phyloP scores from a whole-genome alignment of 2,113 vertebrate genomes.

The Siniperca knerii region DNA sequence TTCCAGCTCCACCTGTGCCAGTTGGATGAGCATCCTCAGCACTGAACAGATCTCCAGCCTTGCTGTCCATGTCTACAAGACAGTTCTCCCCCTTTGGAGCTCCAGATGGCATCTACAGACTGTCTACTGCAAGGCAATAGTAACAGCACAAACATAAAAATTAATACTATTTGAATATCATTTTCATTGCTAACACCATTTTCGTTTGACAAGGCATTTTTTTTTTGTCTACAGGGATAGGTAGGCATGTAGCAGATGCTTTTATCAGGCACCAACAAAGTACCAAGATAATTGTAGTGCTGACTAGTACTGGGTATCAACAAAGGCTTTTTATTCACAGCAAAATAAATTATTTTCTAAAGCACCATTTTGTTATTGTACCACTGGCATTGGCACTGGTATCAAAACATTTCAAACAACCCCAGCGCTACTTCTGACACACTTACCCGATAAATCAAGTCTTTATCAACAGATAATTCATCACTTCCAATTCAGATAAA shows the following conservation, averaged over 20 bases:
- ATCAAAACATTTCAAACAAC: background rate
- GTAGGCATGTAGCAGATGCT: background rate
- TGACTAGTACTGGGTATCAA: background rate
- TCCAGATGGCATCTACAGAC: conserved; percentile 68
- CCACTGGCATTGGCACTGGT: too few relatives aligned
- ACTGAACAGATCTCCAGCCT: conserved; percentile 78
- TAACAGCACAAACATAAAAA: background rate
- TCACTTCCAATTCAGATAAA: background rate
- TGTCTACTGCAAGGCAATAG: background rate
- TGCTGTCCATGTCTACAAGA: conserved; percentile 81
- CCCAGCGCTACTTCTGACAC: background rate
- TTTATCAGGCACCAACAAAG: background rate
- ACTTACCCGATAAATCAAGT: background rate
- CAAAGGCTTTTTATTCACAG: background rate
- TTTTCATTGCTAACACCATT: background rate
- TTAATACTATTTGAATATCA: background rate
- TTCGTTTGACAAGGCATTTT: too few relatives aligned
- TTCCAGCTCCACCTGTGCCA: conserved; percentile 68
- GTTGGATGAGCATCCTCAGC: conserved; percentile 78
- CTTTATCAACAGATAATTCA: background rate
- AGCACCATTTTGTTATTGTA: background rate
- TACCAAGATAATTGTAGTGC: background rate
- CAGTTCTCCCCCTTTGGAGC: conserved; percentile 74
- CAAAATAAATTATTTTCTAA: background rate
- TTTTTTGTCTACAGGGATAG: background rate